Conservation (phyloP, 2,888 invertebrate species). For the Coecobrya sp. region DNA sequence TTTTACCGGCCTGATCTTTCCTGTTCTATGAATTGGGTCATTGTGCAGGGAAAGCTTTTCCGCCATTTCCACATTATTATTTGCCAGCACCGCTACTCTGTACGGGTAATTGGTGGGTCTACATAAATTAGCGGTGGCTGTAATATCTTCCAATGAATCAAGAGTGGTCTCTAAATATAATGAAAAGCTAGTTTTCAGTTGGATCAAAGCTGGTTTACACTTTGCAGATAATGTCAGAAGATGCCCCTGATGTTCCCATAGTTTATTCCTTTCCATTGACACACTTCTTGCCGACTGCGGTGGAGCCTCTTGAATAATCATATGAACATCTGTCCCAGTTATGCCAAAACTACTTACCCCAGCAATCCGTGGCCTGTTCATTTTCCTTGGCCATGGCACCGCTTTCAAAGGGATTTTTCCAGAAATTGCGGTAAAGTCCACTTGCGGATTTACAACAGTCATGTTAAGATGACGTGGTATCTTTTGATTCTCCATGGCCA, state of each 20-base stretch:
- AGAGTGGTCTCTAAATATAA: no score
- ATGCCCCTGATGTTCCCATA: no score
- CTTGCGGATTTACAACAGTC: conserved; percentile 55
- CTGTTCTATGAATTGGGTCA: background rate
- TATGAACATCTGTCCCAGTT: conserved; percentile 73
- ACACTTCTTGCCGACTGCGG: background rate
- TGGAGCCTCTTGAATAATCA: conserved; percentile 69
- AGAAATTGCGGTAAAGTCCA: conserved; percentile 73
- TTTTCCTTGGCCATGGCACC: conserved; percentile 51
- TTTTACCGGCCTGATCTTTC: background rate
- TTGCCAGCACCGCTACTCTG: no score
- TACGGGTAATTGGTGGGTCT: no score
- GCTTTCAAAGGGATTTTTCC: conserved; percentile 64
- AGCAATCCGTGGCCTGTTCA: conserved; percentile 3
- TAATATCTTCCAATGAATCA: no score
- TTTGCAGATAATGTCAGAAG: background rate
- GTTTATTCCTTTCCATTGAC: no score
- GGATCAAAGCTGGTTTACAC: background rate
- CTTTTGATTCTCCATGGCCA: conserved; percentile 70
- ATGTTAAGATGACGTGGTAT: conserved; percentile 75
- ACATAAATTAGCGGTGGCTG: no score
- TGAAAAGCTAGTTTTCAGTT: no score
- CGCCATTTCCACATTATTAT: no score
- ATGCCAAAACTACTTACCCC: conserved; percentile 66
- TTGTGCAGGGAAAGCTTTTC: background rate